A percentile compares a stretch with the other conserved stretches of the same genome.
Evolutionary conservation across 35 echinoderm and acorn worm genomes (phyloP).

Genomic region (Holothuria glaberrima): DNA sequence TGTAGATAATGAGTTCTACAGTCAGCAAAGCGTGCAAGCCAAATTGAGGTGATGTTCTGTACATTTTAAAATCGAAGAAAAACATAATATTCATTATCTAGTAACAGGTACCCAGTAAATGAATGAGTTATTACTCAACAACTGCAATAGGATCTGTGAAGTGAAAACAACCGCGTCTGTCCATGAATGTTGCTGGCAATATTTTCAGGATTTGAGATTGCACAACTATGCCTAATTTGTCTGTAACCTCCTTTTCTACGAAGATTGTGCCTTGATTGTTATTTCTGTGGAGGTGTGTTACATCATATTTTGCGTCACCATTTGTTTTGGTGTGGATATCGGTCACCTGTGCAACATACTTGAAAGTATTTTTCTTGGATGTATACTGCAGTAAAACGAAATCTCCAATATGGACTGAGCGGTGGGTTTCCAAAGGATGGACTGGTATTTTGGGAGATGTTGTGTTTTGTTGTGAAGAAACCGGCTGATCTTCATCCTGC

Average conservation of each 20-base stretch:
- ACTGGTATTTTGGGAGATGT: neutral
- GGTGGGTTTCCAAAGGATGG: neutral
- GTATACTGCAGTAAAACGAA: slow-evolving; percentile 27
- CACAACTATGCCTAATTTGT: slow-evolving; percentile 23
- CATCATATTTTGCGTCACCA: neutral
- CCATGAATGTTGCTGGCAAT: too few relatives aligned
- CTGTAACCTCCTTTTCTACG: slow-evolving; percentile 24
- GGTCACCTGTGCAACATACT: neutral
- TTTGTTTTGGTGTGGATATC: neutral
- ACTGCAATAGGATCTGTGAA: neutral
- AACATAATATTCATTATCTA: neutral
- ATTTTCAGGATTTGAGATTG: slow-evolving; percentile 10
- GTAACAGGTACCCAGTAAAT: neutral
- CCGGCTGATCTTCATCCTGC: neutral
- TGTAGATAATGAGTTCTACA: neutral
- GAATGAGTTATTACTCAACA: neutral
- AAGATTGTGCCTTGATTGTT: slow-evolving; percentile 22
- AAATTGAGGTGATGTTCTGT: too few relatives aligned
- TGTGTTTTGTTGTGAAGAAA: neutral
- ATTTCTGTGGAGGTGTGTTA: slow-evolving; percentile 35
- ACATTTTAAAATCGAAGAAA: neutral
- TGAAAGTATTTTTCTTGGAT: neutral
- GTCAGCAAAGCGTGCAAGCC: neutral
- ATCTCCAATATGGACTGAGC: neutral
- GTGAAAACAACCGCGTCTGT: neutral